phyloP scores from a whole-genome alignment of 1,140 invertebrate genomes.

The Myzus persicae region DNA sequence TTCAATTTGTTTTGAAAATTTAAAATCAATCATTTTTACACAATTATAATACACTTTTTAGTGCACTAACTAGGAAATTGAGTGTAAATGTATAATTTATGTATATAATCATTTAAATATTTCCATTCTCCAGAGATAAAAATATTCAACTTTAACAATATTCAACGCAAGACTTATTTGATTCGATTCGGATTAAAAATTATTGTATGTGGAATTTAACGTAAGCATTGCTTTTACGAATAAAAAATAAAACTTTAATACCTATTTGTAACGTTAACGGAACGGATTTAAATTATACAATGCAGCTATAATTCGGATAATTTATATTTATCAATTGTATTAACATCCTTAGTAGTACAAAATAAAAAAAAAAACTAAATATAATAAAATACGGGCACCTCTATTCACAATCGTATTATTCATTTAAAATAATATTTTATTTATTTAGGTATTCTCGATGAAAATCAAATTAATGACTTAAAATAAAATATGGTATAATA shows the following conservation, averaged over 20 bases:
- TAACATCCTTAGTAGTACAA: background rate
- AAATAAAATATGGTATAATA: too few species aligned
- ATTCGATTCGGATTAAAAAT: background rate
- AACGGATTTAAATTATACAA: slow-evolving; percentile 14
- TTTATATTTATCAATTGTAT: background rate
- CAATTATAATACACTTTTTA: too few species aligned
- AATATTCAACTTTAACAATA: background rate
- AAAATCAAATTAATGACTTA: too few species aligned
- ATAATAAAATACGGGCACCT: too few species aligned
- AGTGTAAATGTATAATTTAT: too few species aligned
- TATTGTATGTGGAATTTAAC: background rate
- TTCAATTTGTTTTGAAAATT: too few species aligned
- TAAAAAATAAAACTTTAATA: background rate
- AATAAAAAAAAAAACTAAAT: background rate
- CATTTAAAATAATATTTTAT: too few species aligned
- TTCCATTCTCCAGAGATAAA: background rate
- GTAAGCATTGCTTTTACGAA: background rate
- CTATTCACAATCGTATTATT: too few species aligned
- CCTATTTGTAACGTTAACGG: background rate
- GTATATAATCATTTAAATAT: too few species aligned
- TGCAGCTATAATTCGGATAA: background rate
- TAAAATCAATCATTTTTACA: too few species aligned
- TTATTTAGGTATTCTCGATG: too few species aligned
- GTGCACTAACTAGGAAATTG: too few species aligned
- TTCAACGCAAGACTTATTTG: background rate